Evolutionary conservation across 1,140 invertebrate species (phyloP).

Genomic region (Drosophila nasuta): DNA sequence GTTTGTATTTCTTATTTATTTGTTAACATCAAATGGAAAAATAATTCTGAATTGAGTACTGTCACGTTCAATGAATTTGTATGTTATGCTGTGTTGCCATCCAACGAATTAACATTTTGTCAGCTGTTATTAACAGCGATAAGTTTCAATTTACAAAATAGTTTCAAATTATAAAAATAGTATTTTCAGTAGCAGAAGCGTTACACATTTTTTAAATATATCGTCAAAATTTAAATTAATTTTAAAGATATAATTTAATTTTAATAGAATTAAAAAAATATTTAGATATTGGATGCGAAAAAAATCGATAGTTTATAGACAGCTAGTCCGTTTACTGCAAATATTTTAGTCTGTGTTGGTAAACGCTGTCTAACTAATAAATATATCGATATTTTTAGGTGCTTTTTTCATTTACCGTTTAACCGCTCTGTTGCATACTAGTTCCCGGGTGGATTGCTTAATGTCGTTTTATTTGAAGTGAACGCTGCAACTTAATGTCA

Average conservation of each 20-base stretch:
- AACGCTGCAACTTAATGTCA: background rate
- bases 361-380: background rate
- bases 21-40: conserved; percentile 20
- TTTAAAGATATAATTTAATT: no score
- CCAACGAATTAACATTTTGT: background rate
- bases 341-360: no score
- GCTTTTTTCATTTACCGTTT: conserved; percentile 49
- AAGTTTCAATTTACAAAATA: no score
- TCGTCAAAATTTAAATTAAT: no score
- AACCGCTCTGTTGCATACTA: conserved; percentile 7
- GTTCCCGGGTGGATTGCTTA: background rate
- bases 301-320: no score
- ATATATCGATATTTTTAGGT: conserved; percentile 1
- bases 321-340: no score
- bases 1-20: conserved; percentile 3
- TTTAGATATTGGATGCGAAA: no score
- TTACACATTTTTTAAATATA: no score
- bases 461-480: background rate
- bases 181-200: no score
- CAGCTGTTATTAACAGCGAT: conserved; percentile 14
- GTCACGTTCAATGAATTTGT: conserved; percentile 24
- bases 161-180: no score
- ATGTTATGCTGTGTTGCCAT: conserved; percentile 15
- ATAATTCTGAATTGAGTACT: conserved; percentile 5
- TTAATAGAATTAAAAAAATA: no score